phyloP scores from a whole-genome alignment of 2,888 invertebrate species.

The Acronicta leporina region DNA sequence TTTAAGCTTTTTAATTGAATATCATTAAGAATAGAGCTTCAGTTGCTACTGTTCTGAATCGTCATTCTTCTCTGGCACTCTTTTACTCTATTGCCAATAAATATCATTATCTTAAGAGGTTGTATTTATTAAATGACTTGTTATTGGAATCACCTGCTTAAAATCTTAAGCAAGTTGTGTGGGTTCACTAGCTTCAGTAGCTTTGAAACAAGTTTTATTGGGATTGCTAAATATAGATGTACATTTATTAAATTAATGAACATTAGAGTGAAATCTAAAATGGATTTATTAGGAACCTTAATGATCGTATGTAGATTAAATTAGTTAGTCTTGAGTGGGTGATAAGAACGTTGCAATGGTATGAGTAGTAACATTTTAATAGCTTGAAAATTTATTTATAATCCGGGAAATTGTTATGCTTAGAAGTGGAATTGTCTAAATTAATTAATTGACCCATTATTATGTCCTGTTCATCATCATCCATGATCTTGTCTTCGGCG shows the following conservation, averaged over 20 bases:
- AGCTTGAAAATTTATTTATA: too few species aligned
- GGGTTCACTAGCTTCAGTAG: conserved; percentile 33
- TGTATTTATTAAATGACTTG: conserved; percentile 1
- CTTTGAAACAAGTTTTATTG: conserved; percentile 39
- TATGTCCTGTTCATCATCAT: too few species aligned
- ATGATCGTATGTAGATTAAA: background rate
- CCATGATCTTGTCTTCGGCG: too few species aligned
- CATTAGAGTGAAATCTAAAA: background rate
- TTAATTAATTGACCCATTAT: too few species aligned
- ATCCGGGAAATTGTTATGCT: conserved; percentile 12
- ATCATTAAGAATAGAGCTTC: too few species aligned
- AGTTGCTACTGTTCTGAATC: too few species aligned
- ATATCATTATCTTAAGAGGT: background rate
- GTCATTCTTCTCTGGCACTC: too few species aligned
- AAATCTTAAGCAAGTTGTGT: conserved; percentile 10
- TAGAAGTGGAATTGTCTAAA: too few species aligned
- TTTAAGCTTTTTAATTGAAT: too few species aligned
- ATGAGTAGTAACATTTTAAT: background rate
- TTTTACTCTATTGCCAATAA: too few species aligned
- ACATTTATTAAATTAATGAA: conserved; percentile 8
- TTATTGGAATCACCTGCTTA: conserved; percentile 35
- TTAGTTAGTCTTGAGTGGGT: background rate
- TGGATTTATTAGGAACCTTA: background rate
- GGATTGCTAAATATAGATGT: conserved; percentile 14
- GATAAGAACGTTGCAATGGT: background rate